Percentiles rank a stretch among this genome's conserved stretches.
Evolutionary conservation across 2,797 vertebrate genomes (phyloP).

Genomic region (Premnoplex brunnescens): DNA sequence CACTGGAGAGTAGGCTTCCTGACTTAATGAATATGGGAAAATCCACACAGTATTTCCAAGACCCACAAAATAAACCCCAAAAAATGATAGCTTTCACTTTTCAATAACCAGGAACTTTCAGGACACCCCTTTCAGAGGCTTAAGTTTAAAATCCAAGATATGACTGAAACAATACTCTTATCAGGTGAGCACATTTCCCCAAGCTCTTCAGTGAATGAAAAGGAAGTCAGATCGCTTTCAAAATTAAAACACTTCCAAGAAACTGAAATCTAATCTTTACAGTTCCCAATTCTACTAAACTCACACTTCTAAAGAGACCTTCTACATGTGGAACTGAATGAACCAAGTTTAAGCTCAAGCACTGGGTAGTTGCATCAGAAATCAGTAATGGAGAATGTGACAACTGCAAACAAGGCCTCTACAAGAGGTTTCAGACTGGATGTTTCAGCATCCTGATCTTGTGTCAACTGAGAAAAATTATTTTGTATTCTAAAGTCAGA

Average conservation of each 20-base stretch:
- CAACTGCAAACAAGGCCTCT: slow-evolving; percentile 1
- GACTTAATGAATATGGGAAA: neutral
- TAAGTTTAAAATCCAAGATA: neutral
- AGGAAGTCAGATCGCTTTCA: neutral
- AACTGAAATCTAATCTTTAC: neutral
- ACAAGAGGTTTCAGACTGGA: neutral
- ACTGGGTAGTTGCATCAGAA: slow-evolving; percentile 8
- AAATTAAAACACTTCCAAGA: neutral
- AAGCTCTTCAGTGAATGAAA: neutral
- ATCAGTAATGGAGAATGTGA: neutral
- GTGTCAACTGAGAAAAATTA: neutral
- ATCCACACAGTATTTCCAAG: neutral
- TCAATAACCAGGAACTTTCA: neutral
- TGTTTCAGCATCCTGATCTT: neutral
- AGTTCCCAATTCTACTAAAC: neutral
- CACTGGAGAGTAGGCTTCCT: neutral
- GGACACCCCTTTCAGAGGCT: neutral
- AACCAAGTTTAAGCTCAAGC: neutral
- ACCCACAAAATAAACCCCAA: neutral
- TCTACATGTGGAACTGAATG: neutral
- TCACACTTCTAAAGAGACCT: neutral
- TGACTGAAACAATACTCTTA: neutral
- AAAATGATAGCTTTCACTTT: neutral
- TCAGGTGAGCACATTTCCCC: neutral
- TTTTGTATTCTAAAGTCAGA: neutral